Percentiles rank a stretch among this genome's conserved stretches.
These are phyloP conservation scores for Drepana falcataria DNA, from an alignment of 2,888 invertebrate species.

Conservation along the genomic window DNA sequence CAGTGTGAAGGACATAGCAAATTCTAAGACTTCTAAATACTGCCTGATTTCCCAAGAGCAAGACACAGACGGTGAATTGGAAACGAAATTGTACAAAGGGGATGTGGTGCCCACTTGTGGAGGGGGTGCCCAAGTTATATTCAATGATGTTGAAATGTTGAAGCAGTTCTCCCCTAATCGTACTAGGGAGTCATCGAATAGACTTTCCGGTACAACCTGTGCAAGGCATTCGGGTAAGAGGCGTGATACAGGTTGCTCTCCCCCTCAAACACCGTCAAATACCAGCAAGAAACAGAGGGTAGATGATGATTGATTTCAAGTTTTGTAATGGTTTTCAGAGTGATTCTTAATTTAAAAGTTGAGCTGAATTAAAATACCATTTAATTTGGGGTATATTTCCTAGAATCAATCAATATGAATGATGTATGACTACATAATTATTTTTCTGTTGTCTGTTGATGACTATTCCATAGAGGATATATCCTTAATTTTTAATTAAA, in stretches of 20 bases:
- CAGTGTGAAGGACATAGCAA: slow-evolving; percentile 86
- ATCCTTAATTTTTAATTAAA: too few species aligned
- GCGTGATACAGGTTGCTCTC: slow-evolving; percentile 57
- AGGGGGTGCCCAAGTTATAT: slow-evolving; percentile 97
- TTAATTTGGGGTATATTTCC: too few species aligned
- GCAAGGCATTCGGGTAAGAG: slow-evolving; percentile 66
- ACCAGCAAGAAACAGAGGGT: slow-evolving; percentile 68
- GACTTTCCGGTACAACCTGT: slow-evolving; percentile 45
- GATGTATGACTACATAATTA: too few species aligned
- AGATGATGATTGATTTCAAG: slow-evolving; percentile 45
- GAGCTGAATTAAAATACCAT: too few species aligned
- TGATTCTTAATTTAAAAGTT: neutral
- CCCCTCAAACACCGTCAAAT: slow-evolving; percentile 65
- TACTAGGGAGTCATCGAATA: slow-evolving; percentile 38
- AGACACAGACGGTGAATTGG: slow-evolving; percentile 94
- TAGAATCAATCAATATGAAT: too few species aligned
- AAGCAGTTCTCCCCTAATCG: slow-evolving; percentile 87
- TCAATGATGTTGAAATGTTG: slow-evolving; percentile 95
- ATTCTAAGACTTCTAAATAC: slow-evolving; percentile 88
- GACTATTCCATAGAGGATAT: too few species aligned
- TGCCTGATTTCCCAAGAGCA: slow-evolving; percentile 95
- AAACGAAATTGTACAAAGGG: slow-evolving; percentile 95
- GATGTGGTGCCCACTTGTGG: slow-evolving; percentile 95
- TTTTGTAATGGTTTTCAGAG: slow-evolving; percentile 1
- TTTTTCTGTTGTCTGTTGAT: too few species aligned